Evolutionary conservation across 2,888 invertebrate species (phyloP), one percentile per base, ranked within the genome.

Genomic region (Oxycera nigricornis): DNA sequence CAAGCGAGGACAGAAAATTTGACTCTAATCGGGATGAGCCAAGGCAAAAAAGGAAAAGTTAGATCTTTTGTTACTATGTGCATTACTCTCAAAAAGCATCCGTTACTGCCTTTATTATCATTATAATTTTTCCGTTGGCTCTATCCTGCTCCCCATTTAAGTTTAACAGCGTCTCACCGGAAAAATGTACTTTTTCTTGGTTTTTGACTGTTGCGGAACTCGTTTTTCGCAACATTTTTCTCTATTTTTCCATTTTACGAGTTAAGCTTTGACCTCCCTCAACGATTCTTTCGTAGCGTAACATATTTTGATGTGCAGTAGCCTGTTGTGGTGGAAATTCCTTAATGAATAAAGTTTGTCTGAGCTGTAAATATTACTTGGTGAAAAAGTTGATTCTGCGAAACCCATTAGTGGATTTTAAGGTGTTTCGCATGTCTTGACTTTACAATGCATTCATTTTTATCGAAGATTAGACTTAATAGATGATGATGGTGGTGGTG

Each of bases 161-260:
- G 39, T 65, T 65, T 65, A 41, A 41, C 41, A 65, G 14, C 39
- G 3, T 41, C 24, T 41, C 22, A 24, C 11, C 17, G 14, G 65
- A 26, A 65, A 35, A 39, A 20, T 26, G 55, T 22, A 22, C 20
- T 6, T 22, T 55, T 55, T 55, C 24, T 24, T 24, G 3, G 11
- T 55, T 55, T 17, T 55, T 55, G 22, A 9, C 11, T 2, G 24
- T 6, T 24, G 17, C 55, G 55, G 55, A 55, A 55, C 55, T n/a
- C 55, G 9, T n/a, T 59, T 28, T 65, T 65, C 30, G 65, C 22
- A 41, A 65, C 41, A 41, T 14, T 11, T n/a, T 62, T 39, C 35
- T 62, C 31, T 62, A 62, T 65, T 65, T 39, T 65, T 39, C 65
- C 41, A 65, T 65, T 41, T 65, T 65, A 65, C 65, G 65, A 65